Evolutionary conservation across 2,113 vertebrate genomes (phyloP), one percentile per base, ranked within the genome.

Genomic region (Odobenus rosmarus): DNA sequence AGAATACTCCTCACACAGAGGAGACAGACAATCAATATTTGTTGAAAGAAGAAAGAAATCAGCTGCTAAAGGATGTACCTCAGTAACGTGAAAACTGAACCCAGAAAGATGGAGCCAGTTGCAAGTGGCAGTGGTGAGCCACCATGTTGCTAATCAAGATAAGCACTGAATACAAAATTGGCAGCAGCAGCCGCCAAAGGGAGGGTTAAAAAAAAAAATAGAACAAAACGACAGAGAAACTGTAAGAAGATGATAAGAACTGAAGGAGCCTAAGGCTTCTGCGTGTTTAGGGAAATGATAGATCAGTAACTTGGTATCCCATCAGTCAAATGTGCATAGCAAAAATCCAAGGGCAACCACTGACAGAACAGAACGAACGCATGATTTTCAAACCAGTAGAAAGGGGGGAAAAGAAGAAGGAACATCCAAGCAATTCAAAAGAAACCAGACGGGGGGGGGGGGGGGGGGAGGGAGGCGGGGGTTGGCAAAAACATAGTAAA

Each of bases 391-490:
- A 64, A 64, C 46, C 8, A 19, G 7, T 59, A 57, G 59, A 69
- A 92, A 72, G n/a, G 28, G 6, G 6, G 33, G 7, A 15, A 24
- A 36, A 42, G 39, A 71, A 57, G 26, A 9, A 51, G 11, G 42
- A 42, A 51, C 46, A 80, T 26, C 59, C 36, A 59, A 33, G n/a
- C 7, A 49, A 16, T 72, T 71, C 53, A 57, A 57, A 4, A 12
- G 76, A 33, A 69, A 15, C 33, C 42, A 71, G 61, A 49, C 39
- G 67, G 23, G 11, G 7, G 16, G 6, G 16, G 33, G 15, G 64
- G 12, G 7, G 31, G 15, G 3, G 0, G 15, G 16, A 24, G 69
- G 26, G 24, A 11, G 42, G 2, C 5, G 10, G 5, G 76, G 1
- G 19, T 6, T 4, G 9, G 12, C 11, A 89, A 18, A 36, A 53